These are phyloP conservation scores for Taphrorychus bicolor DNA, from an alignment of 2,888 invertebrate species.

Conservation along the genomic window DNA sequence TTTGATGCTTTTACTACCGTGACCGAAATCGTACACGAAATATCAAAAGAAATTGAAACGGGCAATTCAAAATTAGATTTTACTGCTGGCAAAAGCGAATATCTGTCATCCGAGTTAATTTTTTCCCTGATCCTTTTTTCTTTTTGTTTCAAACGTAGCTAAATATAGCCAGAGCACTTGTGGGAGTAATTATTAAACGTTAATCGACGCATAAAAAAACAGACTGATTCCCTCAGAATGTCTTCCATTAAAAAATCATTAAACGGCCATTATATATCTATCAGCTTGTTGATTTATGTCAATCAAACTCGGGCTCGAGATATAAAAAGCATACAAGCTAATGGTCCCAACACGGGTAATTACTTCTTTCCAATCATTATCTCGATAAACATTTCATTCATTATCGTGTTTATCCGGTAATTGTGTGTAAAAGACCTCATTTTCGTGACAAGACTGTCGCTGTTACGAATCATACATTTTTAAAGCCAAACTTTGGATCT, in stretches of 20 bases:
- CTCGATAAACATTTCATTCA: conserved; percentile 2
- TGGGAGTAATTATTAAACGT: not conserved
- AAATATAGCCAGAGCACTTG: not conserved
- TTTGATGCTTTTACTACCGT: not conserved
- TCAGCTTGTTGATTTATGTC: not conserved
- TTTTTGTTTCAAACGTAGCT: not conserved
- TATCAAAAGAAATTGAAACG: conserved; percentile 1
- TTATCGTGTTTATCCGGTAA: not conserved
- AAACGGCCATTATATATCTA: not conserved
- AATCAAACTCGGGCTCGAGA: not conserved
- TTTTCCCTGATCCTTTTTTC: no score
- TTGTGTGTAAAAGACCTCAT: not conserved
- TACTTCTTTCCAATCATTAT: not conserved
- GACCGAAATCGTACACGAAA: conserved; percentile 4
- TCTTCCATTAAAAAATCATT: not conserved
- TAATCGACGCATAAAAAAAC: not conserved
- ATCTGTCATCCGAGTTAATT: not conserved
- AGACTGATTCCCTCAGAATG: not conserved
- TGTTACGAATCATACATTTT: not conserved
- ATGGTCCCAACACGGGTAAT: not conserved
- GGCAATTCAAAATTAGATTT: conserved; percentile 4
- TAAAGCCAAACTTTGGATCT: not conserved
- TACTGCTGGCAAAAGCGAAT: conserved; percentile 4
- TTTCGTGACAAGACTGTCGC: not conserved
- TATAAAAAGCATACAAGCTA: not conserved